Percentiles rank a stretch among this genome's conserved stretches.
phyloP scores from a whole-genome alignment of 1,140 invertebrate species.

The Drosophila kikkawai region DNA sequence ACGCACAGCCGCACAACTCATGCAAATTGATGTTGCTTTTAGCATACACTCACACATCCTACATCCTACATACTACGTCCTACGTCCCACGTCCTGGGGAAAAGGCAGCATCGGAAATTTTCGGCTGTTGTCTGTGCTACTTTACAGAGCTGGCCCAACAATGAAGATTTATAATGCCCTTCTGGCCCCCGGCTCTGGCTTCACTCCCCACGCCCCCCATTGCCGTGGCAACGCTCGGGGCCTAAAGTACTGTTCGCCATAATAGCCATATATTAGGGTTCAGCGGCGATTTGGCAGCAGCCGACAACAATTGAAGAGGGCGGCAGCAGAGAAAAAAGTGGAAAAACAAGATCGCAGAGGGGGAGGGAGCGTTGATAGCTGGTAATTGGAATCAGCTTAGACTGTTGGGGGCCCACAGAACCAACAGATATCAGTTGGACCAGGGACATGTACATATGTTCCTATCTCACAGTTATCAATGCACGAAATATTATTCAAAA shows the following conservation, averaged over 20 bases:
- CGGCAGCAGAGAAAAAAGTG: slow-evolving; percentile 24
- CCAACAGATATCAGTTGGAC: slow-evolving; percentile 11
- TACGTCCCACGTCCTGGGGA: slow-evolving; percentile 12
- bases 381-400: slow-evolving; percentile 57
- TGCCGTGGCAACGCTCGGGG: slow-evolving; percentile 35
- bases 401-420: slow-evolving; percentile 3
- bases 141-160: slow-evolving; percentile 72
- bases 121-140: slow-evolving; percentile 75
- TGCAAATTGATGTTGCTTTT: slow-evolving; percentile 83
- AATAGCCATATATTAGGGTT: slow-evolving; percentile 80
- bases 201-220: not conserved
- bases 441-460: not conserved
- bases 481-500: slow-evolving; percentile 18
- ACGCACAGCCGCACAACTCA: slow-evolving; percentile 52
- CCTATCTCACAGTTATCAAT: not conserved
- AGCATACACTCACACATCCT: slow-evolving; percentile 49
- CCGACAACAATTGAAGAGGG: slow-evolving; percentile 60
- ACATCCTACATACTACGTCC: not conserved
- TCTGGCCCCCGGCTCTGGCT: slow-evolving; percentile 6
- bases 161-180: slow-evolving; percentile 77
- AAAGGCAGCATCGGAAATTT: slow-evolving; percentile 60
- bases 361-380: slow-evolving; percentile 17
- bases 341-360: slow-evolving; percentile 11
- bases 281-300: slow-evolving; percentile 65
- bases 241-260: slow-evolving; percentile 61